phyloP scores from a whole-genome alignment of 1,140 invertebrate species.

The Platyscapa corneri region DNA sequence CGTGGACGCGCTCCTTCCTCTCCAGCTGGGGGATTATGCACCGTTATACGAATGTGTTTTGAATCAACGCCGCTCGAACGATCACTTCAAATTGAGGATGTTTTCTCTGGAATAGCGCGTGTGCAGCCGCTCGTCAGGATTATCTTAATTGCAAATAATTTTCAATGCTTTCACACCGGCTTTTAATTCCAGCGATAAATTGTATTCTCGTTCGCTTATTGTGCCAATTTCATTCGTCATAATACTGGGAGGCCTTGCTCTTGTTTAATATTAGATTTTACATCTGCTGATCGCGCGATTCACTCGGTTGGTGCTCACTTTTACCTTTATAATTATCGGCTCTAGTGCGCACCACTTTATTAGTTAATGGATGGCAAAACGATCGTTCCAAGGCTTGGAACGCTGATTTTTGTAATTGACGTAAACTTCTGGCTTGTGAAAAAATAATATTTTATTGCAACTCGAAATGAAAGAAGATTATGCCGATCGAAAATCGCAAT shows the following conservation, averaged over 20 bases:
- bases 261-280: neutral
- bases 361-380: no score
- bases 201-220: neutral
- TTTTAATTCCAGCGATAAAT: neutral
- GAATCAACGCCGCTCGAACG: neutral
- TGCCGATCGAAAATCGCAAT: no score
- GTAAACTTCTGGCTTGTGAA: no score
- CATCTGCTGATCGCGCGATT: no score
- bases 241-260: neutral
- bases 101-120: neutral
- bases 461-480: no score
- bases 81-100: neutral
- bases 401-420: no score
- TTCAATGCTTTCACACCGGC: neutral
- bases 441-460: no score
- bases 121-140: neutral
- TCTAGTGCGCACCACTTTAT: no score
- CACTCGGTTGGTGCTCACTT: neutral
- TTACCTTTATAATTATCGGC: no score
- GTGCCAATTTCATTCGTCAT: neutral
- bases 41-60: neutral
- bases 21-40: neutral
- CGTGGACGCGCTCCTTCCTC: neutral
- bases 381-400: no score
- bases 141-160: constrained; percentile 1